Conservation (phyloP, 2,888 invertebrate genomes). For the Cerceris rybyensis region DNA sequence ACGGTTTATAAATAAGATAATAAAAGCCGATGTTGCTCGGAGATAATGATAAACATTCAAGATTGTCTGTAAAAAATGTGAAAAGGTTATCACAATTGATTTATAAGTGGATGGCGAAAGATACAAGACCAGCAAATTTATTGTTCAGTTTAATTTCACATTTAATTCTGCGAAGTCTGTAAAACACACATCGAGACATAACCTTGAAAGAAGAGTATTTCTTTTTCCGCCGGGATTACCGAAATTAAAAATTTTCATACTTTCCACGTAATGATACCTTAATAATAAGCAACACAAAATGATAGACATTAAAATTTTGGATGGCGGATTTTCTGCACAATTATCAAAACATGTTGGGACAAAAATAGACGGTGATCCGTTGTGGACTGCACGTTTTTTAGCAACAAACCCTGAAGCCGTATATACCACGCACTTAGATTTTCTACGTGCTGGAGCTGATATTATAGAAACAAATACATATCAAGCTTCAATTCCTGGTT, state of each 20-base stretch:
- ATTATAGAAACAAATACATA: slow-evolving; percentile 84
- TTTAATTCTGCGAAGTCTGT: neutral
- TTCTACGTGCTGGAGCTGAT: slow-evolving; percentile 93
- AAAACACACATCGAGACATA: too few species aligned
- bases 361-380: slow-evolving; percentile 91
- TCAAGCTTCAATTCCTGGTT: slow-evolving; percentile 83
- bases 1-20: neutral
- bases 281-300: neutral
- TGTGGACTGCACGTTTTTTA: slow-evolving; percentile 94
- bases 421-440: slow-evolving; percentile 91
- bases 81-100: slow-evolving; percentile 42
- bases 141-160: neutral
- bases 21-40: neutral
- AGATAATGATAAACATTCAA: neutral
- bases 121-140: neutral
- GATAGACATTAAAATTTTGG: slow-evolving; percentile 81
- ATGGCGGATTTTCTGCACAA: slow-evolving; percentile 93
- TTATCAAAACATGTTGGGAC: slow-evolving; percentile 89
- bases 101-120: slow-evolving; percentile 3
- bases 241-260: neutral
- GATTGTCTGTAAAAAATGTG: neutral
- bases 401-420: slow-evolving; percentile 91
- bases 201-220: too few species aligned
- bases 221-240: too few species aligned
- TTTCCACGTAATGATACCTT: neutral